These are phyloP conservation scores for Nesidiocoris tenuis DNA, from an alignment of 2,888 invertebrate species.

Conservation along the genomic window DNA sequence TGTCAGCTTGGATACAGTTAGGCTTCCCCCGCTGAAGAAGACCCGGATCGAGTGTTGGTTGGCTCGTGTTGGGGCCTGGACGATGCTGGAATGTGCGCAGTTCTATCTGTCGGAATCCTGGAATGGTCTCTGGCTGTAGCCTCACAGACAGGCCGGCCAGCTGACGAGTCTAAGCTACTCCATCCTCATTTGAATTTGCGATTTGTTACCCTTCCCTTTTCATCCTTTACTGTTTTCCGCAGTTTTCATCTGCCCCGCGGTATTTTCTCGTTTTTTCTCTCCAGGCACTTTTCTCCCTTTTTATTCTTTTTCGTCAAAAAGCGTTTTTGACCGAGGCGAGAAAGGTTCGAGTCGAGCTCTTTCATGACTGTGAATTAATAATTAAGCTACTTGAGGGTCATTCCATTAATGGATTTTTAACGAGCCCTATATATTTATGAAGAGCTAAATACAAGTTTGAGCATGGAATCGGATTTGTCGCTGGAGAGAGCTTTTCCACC, in stretches of 20 bases:
- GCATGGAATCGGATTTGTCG: conserved; percentile 25
- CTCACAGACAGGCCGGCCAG: background rate
- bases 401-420: conserved; percentile 42
- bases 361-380: conserved; percentile 22
- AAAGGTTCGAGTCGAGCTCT: background rate
- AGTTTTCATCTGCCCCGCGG: background rate
- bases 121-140: background rate
- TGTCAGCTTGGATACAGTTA: conserved; percentile 25
- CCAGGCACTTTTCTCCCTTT: background rate
- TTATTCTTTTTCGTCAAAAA: background rate
- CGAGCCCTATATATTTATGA: conserved; percentile 41
- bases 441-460: conserved; percentile 32
- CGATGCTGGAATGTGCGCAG: background rate
- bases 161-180: conserved; percentile 21
- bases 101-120: background rate
- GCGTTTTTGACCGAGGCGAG: background rate
- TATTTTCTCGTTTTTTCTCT: background rate
- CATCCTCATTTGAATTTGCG: conserved; percentile 43
- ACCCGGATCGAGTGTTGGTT: conserved; percentile 14
- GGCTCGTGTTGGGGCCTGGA: background rate
- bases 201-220: conserved; percentile 19
- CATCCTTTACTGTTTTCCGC: conserved; percentile 2
- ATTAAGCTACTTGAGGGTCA: conserved; percentile 26
- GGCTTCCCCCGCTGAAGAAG: background rate
- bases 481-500: background rate